Conservation (phyloP, 2,113 vertebrate genomes). For the Tiliqua scincoides region DNA sequence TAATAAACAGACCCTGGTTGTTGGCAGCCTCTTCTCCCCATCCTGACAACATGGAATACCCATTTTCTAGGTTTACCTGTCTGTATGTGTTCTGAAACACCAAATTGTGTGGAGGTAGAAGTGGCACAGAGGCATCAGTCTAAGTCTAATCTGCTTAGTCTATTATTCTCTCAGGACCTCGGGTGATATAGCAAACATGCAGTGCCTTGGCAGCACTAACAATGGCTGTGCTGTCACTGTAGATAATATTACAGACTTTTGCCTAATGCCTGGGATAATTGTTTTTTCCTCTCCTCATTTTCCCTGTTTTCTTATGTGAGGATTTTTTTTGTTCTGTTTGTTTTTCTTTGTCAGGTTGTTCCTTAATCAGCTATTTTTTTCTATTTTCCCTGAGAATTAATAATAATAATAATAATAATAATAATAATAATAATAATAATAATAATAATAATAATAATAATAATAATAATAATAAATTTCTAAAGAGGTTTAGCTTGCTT, state of each 20-base stretch:
- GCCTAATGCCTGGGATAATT: constrained; percentile 63
- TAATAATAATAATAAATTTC: constrained; percentile 16
- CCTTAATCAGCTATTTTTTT: constrained; percentile 40
- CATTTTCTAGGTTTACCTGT: constrained; percentile 76
- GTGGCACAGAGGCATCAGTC: constrained; percentile 63
- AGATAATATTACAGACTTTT: constrained; percentile 74
- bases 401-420: constrained; percentile 15
- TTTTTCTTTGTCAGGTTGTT: constrained; percentile 24
- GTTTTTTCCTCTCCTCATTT: constrained; percentile 65
- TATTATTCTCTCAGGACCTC: constrained; percentile 73
- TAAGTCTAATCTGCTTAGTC: constrained; percentile 76
- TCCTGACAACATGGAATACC: constrained; percentile 59
- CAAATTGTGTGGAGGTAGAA: constrained; percentile 45
- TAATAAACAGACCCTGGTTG: constrained; percentile 84
- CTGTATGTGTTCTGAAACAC: constrained; percentile 56
- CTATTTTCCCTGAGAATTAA: constrained; percentile 9
- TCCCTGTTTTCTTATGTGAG: constrained; percentile 44
- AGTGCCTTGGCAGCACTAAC: constrained; percentile 71
- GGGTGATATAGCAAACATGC: constrained; percentile 68
- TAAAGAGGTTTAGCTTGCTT: constrained; percentile 37
- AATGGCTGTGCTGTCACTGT: constrained; percentile 74
- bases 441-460: constrained; percentile 21
- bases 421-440: constrained; percentile 25
- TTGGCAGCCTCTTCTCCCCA: constrained; percentile 70
- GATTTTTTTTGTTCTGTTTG: constrained; percentile 8